Conservation (phyloP, 1,140 invertebrate genomes). For the Chelonus insularis region DNA sequence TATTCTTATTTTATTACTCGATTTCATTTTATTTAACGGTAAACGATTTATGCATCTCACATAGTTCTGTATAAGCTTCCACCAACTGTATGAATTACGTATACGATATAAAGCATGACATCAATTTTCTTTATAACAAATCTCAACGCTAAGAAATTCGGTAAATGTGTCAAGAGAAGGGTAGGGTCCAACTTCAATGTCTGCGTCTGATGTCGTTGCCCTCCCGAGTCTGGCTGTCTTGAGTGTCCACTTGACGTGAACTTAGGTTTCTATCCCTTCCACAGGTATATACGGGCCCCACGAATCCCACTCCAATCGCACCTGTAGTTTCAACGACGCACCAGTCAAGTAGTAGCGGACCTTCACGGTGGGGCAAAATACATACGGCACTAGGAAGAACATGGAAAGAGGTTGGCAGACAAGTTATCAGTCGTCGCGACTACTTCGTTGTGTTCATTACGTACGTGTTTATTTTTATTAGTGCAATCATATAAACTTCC, state of each 20-base stretch:
- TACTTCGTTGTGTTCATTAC: conserved; percentile 53
- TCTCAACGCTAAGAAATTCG: conserved; percentile 37
- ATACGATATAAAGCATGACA: background rate
- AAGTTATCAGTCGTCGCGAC: conserved; percentile 58
- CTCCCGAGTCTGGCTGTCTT: conserved; percentile 32
- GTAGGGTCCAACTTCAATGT: background rate
- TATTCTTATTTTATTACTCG: too few relatives aligned
- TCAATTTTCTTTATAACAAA: background rate
- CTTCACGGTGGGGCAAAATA: background rate
- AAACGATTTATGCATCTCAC: too few relatives aligned
- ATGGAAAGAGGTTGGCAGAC: conserved; percentile 53
- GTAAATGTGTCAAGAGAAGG: conserved; percentile 45
- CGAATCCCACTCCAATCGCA: conserved; percentile 52
- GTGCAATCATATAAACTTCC: background rate
- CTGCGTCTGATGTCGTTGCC: conserved; percentile 37
- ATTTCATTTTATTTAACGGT: too few relatives aligned
- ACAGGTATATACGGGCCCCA: conserved; percentile 22
- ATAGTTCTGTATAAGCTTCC: too few relatives aligned
- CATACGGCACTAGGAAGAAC: conserved; percentile 2
- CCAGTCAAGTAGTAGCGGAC: conserved; percentile 32
- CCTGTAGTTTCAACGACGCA: conserved; percentile 45
- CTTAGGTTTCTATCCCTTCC: background rate
- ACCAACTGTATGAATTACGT: too few relatives aligned
- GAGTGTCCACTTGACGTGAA: conserved; percentile 15
- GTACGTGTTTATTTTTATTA: background rate